Evolutionary conservation across 2,888 invertebrate species (phyloP).

Genomic region (Himalopsyche anomala): DNA sequence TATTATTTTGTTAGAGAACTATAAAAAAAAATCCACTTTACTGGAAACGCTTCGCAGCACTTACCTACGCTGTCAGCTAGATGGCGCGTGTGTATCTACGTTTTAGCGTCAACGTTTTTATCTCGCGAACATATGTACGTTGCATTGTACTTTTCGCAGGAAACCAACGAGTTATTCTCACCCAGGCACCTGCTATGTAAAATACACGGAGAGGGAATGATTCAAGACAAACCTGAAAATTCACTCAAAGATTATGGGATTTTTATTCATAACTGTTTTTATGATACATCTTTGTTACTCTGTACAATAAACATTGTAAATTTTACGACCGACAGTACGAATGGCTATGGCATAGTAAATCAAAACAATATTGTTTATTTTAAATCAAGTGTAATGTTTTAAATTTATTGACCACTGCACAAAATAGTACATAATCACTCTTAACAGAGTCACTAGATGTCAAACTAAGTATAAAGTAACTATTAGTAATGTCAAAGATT

Average conservation of each 20-base stretch:
- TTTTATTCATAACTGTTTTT: constrained; percentile 60
- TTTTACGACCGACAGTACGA: not conserved
- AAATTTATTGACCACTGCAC: too few relatives aligned
- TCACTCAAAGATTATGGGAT: constrained; percentile 55
- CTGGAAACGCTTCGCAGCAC: constrained; percentile 48
- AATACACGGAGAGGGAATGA: constrained; percentile 60
- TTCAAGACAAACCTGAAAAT: constrained; percentile 59
- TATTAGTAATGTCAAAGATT: too few relatives aligned
- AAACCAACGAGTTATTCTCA: constrained; percentile 59
- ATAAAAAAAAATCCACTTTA: constrained; percentile 57
- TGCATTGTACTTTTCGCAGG: constrained; percentile 34
- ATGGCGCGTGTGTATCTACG: constrained; percentile 46
- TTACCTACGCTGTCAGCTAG: constrained; percentile 46
- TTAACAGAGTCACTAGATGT: too few relatives aligned
- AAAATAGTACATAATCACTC: too few relatives aligned
- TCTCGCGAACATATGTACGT: constrained; percentile 36
- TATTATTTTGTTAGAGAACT: constrained; percentile 51
- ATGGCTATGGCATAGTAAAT: not conserved
- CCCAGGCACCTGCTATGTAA: constrained; percentile 60
- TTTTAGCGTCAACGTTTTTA: constrained; percentile 51
- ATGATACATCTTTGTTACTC: not conserved
- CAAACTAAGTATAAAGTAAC: too few relatives aligned
- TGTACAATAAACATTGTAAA: not conserved
- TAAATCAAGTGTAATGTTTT: too few relatives aligned
- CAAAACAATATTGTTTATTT: too few relatives aligned